Base-by-base conservation (phyloP, 53 echinoderm and acorn worm genomes). In the Apostichopus leukothele region DNA sequence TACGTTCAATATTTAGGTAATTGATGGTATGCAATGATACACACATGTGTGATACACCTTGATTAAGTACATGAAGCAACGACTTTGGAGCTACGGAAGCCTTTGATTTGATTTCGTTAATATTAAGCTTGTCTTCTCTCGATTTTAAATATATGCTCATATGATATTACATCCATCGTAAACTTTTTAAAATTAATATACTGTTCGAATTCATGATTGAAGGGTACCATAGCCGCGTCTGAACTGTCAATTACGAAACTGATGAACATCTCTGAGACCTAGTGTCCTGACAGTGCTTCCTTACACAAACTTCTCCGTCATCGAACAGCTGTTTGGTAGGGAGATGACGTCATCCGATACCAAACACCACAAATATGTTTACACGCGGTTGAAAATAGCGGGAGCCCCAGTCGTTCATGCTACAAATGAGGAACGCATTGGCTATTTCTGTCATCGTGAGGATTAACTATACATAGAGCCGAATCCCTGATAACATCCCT, bases 11-110 rank as follows among this genome's bases (percentile, higher is more conserved):
- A 71, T 71, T 71, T 71, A 71, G 71, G 71, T 71, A 71, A 71
- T 71, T 71, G 71, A 71, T 71, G 71, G 71, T 71, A 71, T 71
- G 71, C 71, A 71, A 71, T 71, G 71, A 71, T 19, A 71, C 71
- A 13, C 20, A 19, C 20, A 71, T 71, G n/a, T 19, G 71, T 71
- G 71, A 71, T 71, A 71, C 71, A 71, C 71, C 18, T 71, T 71
- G n/a, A 71, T 71, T 39, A 71, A 71, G 71, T 71, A 71, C 71
- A 71, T 18, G 71, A 13, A 4, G 57, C 7, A n/a, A n/a, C n/a
- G 18, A 71, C 71, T 71, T 71, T 71, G 71, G 71, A 71, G 71
- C 71, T 71, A 71, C 71, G 71, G 71, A 71, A 71, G 71, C 71
- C 20, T 71, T 16, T 19, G 18, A 6, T 19, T 71, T 71, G 71